Conservation (phyloP, 2,113 vertebrate species). For the Isurus oxyrinchus region DNA sequence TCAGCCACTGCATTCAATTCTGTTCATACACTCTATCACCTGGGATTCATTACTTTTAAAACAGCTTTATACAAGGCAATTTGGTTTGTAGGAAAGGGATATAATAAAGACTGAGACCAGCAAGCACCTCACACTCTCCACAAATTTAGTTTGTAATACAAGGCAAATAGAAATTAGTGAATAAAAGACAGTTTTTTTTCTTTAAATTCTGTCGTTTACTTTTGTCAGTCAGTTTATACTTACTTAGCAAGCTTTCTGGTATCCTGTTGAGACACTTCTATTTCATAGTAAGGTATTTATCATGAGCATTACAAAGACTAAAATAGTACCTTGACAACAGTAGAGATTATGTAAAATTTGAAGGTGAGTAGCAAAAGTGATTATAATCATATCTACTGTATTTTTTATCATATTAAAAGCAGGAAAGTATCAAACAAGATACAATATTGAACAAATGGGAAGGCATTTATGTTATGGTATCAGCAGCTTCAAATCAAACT, state of each 20-base stretch:
- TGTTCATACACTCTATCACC: conserved; percentile 33
- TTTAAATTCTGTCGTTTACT: conserved; percentile 16
- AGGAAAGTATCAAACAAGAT: neutral
- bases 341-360: neutral
- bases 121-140: neutral
- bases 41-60: conserved; percentile 38
- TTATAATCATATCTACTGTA: neutral
- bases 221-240: conserved; percentile 17
- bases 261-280: neutral
- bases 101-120: conserved; percentile 29
- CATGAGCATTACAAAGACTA: neutral
- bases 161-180: conserved; percentile 36
- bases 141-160: conserved; percentile 1
- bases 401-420: neutral
- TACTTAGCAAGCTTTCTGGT: neutral
- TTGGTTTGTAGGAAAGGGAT: conserved; percentile 28
- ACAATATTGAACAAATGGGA: neutral
- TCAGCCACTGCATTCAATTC: conserved; percentile 35
- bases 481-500: neutral
- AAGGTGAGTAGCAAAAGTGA: neutral
- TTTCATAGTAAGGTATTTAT: neutral
- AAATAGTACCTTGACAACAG: neutral
- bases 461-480: neutral
- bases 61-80: conserved; percentile 36
- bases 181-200: neutral